These are phyloP conservation scores for Sarcophaga subvicina DNA, from an alignment of 2,888 invertebrate species.

Conservation along the genomic window DNA sequence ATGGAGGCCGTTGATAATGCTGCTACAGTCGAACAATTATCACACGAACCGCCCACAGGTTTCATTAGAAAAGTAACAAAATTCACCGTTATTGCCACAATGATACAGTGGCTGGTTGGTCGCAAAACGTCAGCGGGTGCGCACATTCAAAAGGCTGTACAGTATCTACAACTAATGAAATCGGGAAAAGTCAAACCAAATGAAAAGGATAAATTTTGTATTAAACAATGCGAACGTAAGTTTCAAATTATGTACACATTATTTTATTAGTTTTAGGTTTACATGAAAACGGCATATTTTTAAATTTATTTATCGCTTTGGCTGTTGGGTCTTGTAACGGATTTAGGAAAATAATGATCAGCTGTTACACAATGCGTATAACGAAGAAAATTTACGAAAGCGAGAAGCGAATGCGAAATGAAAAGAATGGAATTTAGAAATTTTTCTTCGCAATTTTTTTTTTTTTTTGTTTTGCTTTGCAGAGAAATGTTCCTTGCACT, in stretches of 20 bases:
- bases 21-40: slow-evolving; percentile 34
- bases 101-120: slow-evolving; percentile 80
- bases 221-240: slow-evolving; percentile 79
- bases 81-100: slow-evolving; percentile 78
- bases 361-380: too few relatives aligned
- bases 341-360: too few relatives aligned
- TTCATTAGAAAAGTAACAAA: slow-evolving; percentile 77
- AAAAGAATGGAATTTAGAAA: too few relatives aligned
- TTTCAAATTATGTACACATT: slow-evolving; percentile 16
- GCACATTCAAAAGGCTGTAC: slow-evolving; percentile 74
- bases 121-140: slow-evolving; percentile 74
- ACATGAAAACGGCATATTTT: neutral
- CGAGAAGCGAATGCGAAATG: too few relatives aligned
- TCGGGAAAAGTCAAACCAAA: slow-evolving; percentile 72
- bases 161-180: slow-evolving; percentile 72
- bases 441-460: too few relatives aligned
- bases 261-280: neutral
- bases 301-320: neutral
- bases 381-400: too few relatives aligned
- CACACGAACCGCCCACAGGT: slow-evolving; percentile 60
- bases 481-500: neutral
- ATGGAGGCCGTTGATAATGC: slow-evolving; percentile 7
- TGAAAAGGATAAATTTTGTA: slow-evolving; percentile 74
- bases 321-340: too few relatives aligned
- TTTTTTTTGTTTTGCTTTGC: neutral